Evolutionary conservation across 2,797 vertebrate genomes (phyloP).

Genomic region (Siniperca scherzeri): DNA sequence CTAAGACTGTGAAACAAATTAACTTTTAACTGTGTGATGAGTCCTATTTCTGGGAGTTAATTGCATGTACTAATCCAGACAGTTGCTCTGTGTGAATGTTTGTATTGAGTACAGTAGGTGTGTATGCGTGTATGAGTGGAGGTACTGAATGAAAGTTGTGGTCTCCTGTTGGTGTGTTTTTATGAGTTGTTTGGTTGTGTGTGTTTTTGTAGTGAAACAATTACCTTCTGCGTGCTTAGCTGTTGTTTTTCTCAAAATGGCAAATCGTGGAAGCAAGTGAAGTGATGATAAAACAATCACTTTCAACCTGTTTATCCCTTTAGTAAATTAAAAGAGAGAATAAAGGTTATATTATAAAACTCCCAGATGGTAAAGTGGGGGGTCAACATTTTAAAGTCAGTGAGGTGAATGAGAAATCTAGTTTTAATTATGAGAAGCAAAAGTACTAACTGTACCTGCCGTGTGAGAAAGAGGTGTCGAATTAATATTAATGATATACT

Average conservation of each 20-base stretch:
- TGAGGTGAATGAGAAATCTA: background rate
- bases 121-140: slow-evolving; percentile 12
- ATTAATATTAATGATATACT: background rate
- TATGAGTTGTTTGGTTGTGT: slow-evolving; percentile 1
- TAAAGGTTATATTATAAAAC: slow-evolving; percentile 1
- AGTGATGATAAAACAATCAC: slow-evolving; percentile 24
- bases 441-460: slow-evolving; percentile 12
- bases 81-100: slow-evolving; percentile 27
- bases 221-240: slow-evolving; percentile 31
- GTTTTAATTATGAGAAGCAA: background rate
- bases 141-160: background rate
- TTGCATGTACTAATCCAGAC: slow-evolving; percentile 57
- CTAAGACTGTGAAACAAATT: slow-evolving; percentile 73
- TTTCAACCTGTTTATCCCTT: slow-evolving; percentile 7
- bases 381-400: slow-evolving; percentile 24
- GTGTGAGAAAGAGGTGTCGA: background rate
- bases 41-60: slow-evolving; percentile 62
- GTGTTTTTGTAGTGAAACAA: slow-evolving; percentile 15
- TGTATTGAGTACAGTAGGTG: slow-evolving; percentile 27
- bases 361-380: slow-evolving; percentile 2
- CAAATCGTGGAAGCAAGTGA: background rate
- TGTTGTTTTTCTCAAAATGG: slow-evolving; percentile 25
- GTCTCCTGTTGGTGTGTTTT: slow-evolving; percentile 24
- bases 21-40: slow-evolving; percentile 62
- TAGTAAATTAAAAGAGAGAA: slow-evolving; percentile 13